These are phyloP conservation scores for Zaprionus taronus DNA, from an alignment of 1,140 invertebrate genomes.

Conservation along the genomic window DNA sequence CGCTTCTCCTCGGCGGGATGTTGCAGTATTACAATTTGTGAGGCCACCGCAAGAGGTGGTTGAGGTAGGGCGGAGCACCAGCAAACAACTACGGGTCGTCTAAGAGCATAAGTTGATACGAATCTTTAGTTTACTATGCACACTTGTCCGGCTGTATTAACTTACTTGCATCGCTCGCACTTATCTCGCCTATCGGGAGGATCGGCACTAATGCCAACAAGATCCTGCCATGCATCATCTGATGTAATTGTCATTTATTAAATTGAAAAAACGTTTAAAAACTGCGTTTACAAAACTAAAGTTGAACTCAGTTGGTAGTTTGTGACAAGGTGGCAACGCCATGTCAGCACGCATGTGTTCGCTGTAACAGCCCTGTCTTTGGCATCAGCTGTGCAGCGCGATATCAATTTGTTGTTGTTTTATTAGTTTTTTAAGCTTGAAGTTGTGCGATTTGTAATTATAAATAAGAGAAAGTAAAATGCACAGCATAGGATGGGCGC, in stretches of 20 bases:
- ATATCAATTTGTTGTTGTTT: slow-evolving; percentile 52
- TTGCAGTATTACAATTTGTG: slow-evolving; percentile 92
- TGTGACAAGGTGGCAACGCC: slow-evolving; percentile 50
- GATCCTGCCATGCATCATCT: slow-evolving; percentile 85
- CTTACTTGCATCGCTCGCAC: slow-evolving; percentile 90
- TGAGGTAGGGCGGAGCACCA: slow-evolving; percentile 93
- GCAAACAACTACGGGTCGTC: slow-evolving; percentile 93
- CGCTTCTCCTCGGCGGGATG: slow-evolving; percentile 97
- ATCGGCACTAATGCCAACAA: slow-evolving; percentile 89
- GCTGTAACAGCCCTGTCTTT: slow-evolving; percentile 35
- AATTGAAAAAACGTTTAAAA: slow-evolving; percentile 33
- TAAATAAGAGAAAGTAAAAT: slow-evolving; percentile 84
- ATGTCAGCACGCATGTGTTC: slow-evolving; percentile 43
- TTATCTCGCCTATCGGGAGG: slow-evolving; percentile 89
- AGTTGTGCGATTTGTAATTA: slow-evolving; percentile 54
- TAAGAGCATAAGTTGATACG: slow-evolving; percentile 84
- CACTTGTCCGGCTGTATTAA: background rate
- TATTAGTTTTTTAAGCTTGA: slow-evolving; percentile 68
- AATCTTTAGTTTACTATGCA: background rate
- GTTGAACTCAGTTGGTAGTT: slow-evolving; percentile 2
- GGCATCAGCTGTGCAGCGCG: slow-evolving; percentile 50
- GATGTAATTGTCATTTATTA: slow-evolving; percentile 56
- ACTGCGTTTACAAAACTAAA: slow-evolving; percentile 21
- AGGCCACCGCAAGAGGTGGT: slow-evolving; percentile 88
- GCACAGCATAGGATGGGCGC: slow-evolving; percentile 89